These are phyloP conservation scores for Platyrinchus mystaceus DNA, from an alignment of 2,797 vertebrate genomes.

Conservation along the genomic window DNA sequence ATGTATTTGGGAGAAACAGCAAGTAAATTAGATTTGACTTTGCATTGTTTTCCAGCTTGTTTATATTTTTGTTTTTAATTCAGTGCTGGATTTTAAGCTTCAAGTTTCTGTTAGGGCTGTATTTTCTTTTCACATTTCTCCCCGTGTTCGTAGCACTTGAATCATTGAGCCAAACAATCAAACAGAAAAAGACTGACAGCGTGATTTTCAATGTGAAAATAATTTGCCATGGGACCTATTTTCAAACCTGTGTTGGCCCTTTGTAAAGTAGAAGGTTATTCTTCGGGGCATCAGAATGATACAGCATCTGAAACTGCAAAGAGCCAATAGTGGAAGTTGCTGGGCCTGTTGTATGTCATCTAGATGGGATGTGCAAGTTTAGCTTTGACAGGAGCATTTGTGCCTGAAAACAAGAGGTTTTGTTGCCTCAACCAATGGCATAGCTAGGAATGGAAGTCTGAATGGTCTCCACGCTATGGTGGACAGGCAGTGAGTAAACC, in stretches of 20 bases:
- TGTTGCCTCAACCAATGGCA: background rate
- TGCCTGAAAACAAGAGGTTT: background rate
- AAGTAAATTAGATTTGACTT: background rate
- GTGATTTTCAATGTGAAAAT: background rate
- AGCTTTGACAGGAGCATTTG: background rate
- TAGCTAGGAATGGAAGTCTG: background rate
- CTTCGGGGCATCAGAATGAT: background rate
- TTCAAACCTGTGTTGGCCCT: background rate
- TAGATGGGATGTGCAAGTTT: background rate
- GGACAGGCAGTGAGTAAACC: background rate
- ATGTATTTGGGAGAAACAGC: background rate
- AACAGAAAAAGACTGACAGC: background rate
- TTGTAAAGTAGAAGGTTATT: background rate
- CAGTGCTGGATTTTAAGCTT: background rate
- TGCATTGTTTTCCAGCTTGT: background rate
- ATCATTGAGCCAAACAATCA: background rate
- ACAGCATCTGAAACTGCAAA: background rate
- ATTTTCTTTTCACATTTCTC: background rate
- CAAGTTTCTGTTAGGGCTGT: background rate
- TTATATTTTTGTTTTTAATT: background rate
- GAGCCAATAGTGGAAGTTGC: background rate
- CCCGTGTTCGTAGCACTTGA: background rate
- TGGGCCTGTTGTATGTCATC: background rate
- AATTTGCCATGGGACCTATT: background rate
- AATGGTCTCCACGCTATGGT: background rate